phyloP scores from a whole-genome alignment of 2,888 invertebrate species.

The Ptychoptera contaminata region DNA sequence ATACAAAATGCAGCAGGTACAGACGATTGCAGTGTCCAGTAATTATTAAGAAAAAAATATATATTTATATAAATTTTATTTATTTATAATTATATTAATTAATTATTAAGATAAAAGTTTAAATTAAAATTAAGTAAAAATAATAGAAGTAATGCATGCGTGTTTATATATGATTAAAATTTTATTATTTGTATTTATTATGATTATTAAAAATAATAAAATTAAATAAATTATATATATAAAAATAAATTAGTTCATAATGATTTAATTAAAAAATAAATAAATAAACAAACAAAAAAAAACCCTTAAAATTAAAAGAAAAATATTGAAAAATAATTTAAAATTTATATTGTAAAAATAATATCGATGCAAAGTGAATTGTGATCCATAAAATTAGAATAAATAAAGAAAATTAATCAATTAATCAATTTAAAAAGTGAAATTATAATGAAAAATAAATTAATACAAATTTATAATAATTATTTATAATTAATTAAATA shows the following conservation, averaged over 20 bases:
- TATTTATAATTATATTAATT: no score
- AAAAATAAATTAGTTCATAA: constrained; percentile 5
- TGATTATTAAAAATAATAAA: neutral
- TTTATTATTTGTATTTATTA: neutral
- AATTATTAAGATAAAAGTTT: neutral
- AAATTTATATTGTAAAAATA: constrained; percentile 5
- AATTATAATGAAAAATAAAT: no score
- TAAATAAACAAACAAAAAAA: constrained; percentile 25
- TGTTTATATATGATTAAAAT: no score
- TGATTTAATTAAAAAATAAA: constrained; percentile 21
- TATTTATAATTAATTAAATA: no score
- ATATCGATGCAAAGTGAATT: constrained; percentile 29
- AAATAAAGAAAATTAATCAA: neutral
- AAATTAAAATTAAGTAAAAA: neutral
- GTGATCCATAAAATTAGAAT: constrained; percentile 20
- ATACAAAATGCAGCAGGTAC: constrained; percentile 47
- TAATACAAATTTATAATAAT: no score
- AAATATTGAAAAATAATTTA: constrained; percentile 1
- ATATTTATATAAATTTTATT: neutral
- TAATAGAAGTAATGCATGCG: neutral
- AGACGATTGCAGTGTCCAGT: constrained; percentile 58
- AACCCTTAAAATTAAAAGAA: constrained; percentile 4
- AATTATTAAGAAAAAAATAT: constrained; percentile 21
- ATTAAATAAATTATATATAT: neutral
- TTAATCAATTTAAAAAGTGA: no score